Base-by-base conservation (phyloP, 2,888 invertebrate genomes). In the Clistopyga incitator region DNA sequence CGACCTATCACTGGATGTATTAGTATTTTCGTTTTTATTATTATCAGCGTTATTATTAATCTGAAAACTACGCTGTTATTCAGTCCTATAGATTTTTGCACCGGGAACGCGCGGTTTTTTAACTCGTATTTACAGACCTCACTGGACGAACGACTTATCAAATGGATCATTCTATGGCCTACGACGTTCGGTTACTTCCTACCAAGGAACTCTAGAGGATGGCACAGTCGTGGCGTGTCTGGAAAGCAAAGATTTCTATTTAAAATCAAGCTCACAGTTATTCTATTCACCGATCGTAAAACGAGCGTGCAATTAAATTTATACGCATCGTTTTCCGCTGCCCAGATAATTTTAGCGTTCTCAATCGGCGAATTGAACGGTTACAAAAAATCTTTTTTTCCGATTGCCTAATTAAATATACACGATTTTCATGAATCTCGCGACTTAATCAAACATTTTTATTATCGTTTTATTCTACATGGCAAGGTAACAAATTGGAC, bases 161-260 rank as follows among this genome's bases (percentile, higher is more conserved):
- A 78, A 78, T 59, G 50, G 29, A 56, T 65, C 38, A 42, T 59
- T 67, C 29, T 59, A 47, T 34, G 13, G 29, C 0, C 15, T 34
- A 59, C 18, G 45, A 23, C 25, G 42, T 50, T 67, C 42, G 52
- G 23, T 67, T 25, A 77, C 34, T n/a, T 34, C 61, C 85, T 89
- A 90, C 90, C 90, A 91, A 20, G 91, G 91, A 45, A 90, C 88
- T 85, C 90, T 88, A 47, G 90, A 86, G 29, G 92, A 89, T 56
- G 90, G 88, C 72, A 50, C 18, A 29, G 85, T 85, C 77, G 90
- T 59, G 76, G 68, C 54, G 64, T 65, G 76, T 89, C 92, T 92
- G 87, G 50, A 83, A 84, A 80, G 47, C 42, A 59, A 86, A 54
- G 18, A 72, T 50, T 52, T 47, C 65, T 45, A 29, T 67, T 34